Percentiles rank a stretch among this genome's conserved stretches.
Conservation (phyloP, 2,797 vertebrate genomes). For the Pelochelys cantorii region DNA sequence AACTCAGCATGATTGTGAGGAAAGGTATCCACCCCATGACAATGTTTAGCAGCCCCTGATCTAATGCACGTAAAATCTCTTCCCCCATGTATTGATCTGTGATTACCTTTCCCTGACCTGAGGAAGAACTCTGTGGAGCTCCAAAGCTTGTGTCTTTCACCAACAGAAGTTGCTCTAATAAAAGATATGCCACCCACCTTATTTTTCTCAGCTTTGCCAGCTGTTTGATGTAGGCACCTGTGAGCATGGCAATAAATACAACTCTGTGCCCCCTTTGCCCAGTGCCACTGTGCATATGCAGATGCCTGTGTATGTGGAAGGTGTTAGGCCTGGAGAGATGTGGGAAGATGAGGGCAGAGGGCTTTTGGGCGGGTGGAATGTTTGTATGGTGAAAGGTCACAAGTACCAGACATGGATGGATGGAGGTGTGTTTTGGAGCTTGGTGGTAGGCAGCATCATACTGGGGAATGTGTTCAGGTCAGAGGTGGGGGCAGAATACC, state of each 20-base stretch:
- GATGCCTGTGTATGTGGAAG: no score
- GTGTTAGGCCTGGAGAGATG: no score
- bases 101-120: neutral
- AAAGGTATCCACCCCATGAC: neutral
- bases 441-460: neutral
- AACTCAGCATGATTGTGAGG: neutral
- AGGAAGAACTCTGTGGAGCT: neutral
- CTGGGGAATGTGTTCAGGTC: neutral
- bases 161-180: neutral
- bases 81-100: neutral
- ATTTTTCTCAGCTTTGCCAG: no score
- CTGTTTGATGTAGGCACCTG: no score
- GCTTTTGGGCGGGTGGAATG: no score
- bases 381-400: neutral
- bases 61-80: neutral
- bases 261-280: no score
- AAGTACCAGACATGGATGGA: neutral
- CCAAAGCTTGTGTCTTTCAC: neutral
- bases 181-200: no score
- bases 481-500: neutral
- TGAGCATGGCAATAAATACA: no score
- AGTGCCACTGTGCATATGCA: no score
- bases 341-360: neutral
- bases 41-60: neutral
- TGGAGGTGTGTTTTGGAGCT: neutral